Evolutionary conservation across 2,113 vertebrate species (phyloP), one percentile per base, ranked within the genome.

Genomic region (Otolemur garnettii): DNA sequence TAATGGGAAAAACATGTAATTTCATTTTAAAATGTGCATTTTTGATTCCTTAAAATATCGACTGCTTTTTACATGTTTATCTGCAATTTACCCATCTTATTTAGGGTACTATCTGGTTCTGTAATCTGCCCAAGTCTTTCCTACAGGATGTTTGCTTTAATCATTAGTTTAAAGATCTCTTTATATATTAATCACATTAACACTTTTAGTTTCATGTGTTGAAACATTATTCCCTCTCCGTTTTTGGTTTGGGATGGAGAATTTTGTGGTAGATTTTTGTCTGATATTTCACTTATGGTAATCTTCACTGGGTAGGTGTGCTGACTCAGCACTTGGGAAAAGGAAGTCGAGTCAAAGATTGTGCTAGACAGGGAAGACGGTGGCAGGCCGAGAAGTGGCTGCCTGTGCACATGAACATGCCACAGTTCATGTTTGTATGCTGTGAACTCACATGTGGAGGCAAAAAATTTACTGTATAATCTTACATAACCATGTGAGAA

Each of bases 131-230:
- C 2, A 59, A 18, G 11, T 35, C n/a, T 50, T 93, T 55, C 28
- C 30, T 71, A 57, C 0, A 38, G 59, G 21, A 4, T 84, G 11
- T 85, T 94, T 95, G 14, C 45, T 95, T 91, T 69, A 45, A 87
- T 94, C n/a, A 92, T 35, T 89, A 28, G 87, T 71, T 75, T 84
- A 86, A 83, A 90, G 30, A 55, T 3, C 17, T 62, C 26, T 66
- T 80, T 21, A 24, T 71, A 7, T 66, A 75, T 28, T 28, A 87
- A 30, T 72, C 13, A 45, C 55, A 74, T 38, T 53, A 88, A 74
- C 13, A 85, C 15, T 50, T 38, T 22, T 82, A 74, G 55, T 35
- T 35, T 88, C 26, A 14, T 69, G 6, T 74, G 33, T 38, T 11
- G 90, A 71, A 71, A 79, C 35, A 35, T 24, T 42, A 33, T 60